Evolutionary conservation across 2,888 invertebrate genomes (phyloP).

Genomic region (Drosophila emarginata): DNA sequence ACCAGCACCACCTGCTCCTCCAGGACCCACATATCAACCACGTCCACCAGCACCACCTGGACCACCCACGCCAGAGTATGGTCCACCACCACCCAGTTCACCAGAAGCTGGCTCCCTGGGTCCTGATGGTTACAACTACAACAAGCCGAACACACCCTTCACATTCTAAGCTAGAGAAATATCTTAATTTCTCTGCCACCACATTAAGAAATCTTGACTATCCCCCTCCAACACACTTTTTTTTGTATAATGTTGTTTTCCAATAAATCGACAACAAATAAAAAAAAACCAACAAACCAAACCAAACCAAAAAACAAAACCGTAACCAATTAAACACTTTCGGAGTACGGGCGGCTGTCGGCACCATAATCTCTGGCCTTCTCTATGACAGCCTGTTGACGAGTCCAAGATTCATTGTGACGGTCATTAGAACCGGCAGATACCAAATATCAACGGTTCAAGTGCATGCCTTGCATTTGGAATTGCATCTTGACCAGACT

Average conservation of each 20-base stretch:
- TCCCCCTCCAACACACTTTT: constrained; percentile 11
- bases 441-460: constrained; percentile 70
- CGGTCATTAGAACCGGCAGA: constrained; percentile 56
- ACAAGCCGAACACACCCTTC: constrained; percentile 80
- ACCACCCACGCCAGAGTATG: constrained; percentile 50
- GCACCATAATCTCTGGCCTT: constrained; percentile 52
- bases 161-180: constrained; percentile 67
- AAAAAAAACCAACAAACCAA: constrained; percentile 31
- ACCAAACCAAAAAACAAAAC: constrained; percentile 34
- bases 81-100: constrained; percentile 48
- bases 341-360: constrained; percentile 44
- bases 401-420: constrained; percentile 48
- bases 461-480: constrained; percentile 54
- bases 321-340: constrained; percentile 32
- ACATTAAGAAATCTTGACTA: constrained; percentile 5
- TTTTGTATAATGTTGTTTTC: constrained; percentile 49
- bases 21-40: constrained; percentile 43
- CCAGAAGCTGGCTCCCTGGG: constrained; percentile 77
- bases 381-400: constrained; percentile 60
- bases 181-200: not conserved
- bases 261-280: constrained; percentile 57
- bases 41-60: constrained; percentile 41
- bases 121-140: constrained; percentile 81
- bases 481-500: constrained; percentile 2
- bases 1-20: constrained; percentile 37